These are phyloP conservation scores for Mesaphorura yosii DNA, from an alignment of 1,140 invertebrate species.

Conservation along the genomic window DNA sequence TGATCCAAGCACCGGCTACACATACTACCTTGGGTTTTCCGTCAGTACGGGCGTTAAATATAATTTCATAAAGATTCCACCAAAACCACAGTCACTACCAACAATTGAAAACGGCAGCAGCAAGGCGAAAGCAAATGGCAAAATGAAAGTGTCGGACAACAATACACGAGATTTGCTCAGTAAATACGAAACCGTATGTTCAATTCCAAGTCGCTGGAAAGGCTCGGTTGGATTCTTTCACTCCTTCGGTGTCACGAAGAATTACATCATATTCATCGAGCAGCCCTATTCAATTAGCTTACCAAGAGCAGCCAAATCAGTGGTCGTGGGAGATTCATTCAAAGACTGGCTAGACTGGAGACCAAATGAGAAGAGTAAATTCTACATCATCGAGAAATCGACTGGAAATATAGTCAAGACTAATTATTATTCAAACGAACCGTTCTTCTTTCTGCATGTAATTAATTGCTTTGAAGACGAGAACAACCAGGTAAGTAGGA, in stretches of 20 bases:
- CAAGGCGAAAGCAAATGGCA: neutral
- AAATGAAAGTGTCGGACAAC: conserved; percentile 8
- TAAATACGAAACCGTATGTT: conserved; percentile 32
- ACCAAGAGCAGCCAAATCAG: neutral
- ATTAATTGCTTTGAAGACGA: conserved; percentile 46
- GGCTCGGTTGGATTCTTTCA: conserved; percentile 40
- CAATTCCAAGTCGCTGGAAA: conserved; percentile 36
- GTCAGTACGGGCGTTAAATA: conserved; percentile 30
- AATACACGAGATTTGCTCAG: conserved; percentile 29
- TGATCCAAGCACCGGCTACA: conserved; percentile 13
- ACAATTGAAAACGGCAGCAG: too few species aligned
- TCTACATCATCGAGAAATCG: conserved; percentile 39
- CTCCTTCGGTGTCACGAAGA: conserved; percentile 45
- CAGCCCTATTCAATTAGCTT: conserved; percentile 34
- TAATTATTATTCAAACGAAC: conserved; percentile 36
- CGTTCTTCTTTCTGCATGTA: conserved; percentile 46
- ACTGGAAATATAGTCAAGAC: conserved; percentile 37
- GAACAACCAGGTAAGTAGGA: conserved; percentile 23
- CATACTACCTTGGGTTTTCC: conserved; percentile 24
- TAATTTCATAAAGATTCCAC: conserved; percentile 33
- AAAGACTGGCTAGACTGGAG: conserved; percentile 42
- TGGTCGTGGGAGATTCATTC: conserved; percentile 32
- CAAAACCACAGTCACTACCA: too few species aligned
- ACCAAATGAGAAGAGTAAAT: conserved; percentile 36
- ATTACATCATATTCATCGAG: conserved; percentile 45